Base-by-base conservation (phyloP, 1,140 invertebrate species). In the Temnothorax nylanderi region DNA sequence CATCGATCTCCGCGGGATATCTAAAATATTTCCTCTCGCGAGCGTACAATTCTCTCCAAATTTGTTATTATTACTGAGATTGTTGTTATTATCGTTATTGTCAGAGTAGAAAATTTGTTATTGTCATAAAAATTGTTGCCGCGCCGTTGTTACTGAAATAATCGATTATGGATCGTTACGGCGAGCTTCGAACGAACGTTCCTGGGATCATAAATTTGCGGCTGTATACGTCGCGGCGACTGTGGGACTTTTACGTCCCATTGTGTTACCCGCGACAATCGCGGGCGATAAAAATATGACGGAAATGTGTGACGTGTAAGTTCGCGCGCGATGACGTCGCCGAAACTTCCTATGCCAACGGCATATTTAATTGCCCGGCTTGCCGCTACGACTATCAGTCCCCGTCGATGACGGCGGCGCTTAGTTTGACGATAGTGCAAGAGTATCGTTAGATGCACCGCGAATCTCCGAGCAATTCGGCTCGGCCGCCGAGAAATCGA, bases 251-350 rank as follows among this genome's bases (percentile, higher is more conserved):
- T 84, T 84, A 84, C 54, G 18, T 74, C 5, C 54, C 41, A 75
- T 75, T 74, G 80, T 84, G 32, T 75, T 62, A 21, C 4, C 6
- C 80, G 69, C 49, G 41, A 84, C 69, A 75, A 71, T 84, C 51
- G 41, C 34, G 21, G 10, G 18, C 69, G 54, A 75, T 84, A 84
- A 84, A 54, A 60, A 37, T n/a, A 8, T 60, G 67, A 82, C 65
- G 44, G 65, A 58, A 82, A 32, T 6, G 26, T 47, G 6, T 44
- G 78, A 69, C 67, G 67, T 32, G 44, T 7, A 47, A 18, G 67
- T n/a, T 16, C 2, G 49, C 41, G 34, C 26, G 41, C 54, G 18
- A 47, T 84, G 80, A 84, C 69, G 54, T 75, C 41, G 54, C 49
- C 16, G 34, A n/a, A 44, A 32, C 47, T 84, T 62, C 37, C 44